Conservation (phyloP, 1,140 invertebrate genomes). For the Macrostomum lignano region DNA sequence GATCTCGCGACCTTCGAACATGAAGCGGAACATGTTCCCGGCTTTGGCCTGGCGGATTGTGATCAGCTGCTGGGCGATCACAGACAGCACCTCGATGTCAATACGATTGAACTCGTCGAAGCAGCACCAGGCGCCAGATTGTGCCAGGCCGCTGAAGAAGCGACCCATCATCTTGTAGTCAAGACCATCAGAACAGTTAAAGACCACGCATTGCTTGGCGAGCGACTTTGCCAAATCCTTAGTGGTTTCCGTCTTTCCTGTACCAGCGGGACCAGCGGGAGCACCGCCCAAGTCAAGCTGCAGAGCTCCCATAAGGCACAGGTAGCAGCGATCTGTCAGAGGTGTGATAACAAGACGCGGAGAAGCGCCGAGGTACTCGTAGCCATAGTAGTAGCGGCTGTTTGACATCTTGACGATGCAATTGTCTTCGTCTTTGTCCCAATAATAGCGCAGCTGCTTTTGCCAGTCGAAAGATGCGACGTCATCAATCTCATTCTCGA, state of each 20-base stretch:
- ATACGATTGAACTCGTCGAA: constrained; percentile 73
- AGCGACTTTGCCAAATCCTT: constrained; percentile 60
- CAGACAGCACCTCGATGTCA: constrained; percentile 59
- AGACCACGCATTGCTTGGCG: constrained; percentile 51
- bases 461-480: constrained; percentile 26
- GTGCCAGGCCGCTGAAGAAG: constrained; percentile 51
- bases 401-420: constrained; percentile 26
- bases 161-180: constrained; percentile 62
- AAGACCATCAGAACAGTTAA: constrained; percentile 59
- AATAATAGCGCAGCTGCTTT: constrained; percentile 29
- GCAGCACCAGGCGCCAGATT: constrained; percentile 62
- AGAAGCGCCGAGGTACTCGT: constrained; percentile 28
- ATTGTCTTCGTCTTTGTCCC: constrained; percentile 24
- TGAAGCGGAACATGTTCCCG: constrained; percentile 28
- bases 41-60: constrained; percentile 31
- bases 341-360: constrained; percentile 29
- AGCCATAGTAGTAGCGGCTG: constrained; percentile 25
- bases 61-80: constrained; percentile 31
- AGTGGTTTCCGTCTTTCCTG: constrained; percentile 29
- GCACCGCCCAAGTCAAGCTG: constrained; percentile 44
- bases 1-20: constrained; percentile 30
- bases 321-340: constrained; percentile 23
- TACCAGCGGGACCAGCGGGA: constrained; percentile 28
- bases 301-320: constrained; percentile 56
- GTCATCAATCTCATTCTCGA: constrained; percentile 30